Percentiles rank a stretch among this genome's conserved stretches.
phyloP scores from a whole-genome alignment of 1,140 invertebrate species.

The Cephus cinctus region DNA sequence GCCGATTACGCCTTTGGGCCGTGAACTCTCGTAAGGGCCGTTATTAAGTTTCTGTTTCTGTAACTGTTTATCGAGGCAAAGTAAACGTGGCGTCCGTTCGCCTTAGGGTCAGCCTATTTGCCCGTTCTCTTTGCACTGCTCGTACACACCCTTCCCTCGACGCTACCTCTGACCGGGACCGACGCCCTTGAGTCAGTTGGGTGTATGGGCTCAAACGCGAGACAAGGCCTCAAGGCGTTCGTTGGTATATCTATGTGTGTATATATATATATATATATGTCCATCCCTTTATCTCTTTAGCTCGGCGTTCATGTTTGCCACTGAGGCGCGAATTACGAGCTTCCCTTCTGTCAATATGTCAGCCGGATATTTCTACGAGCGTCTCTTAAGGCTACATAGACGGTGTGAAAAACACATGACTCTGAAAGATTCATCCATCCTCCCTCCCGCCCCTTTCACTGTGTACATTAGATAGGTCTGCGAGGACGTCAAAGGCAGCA shows the following conservation, averaged over 20 bases:
- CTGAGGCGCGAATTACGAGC: constrained; percentile 45
- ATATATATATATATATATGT: too few relatives aligned
- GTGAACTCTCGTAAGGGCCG: constrained; percentile 8
- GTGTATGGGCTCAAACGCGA: too few relatives aligned
- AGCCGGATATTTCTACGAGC: constrained; percentile 33
- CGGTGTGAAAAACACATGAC: too few relatives aligned
- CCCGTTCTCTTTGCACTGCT: constrained; percentile 27
- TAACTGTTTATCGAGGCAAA: constrained; percentile 23
- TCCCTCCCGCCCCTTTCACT: too few relatives aligned
- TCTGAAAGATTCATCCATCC: too few relatives aligned
- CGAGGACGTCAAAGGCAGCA: too few relatives aligned
- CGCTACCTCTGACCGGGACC: not conserved
- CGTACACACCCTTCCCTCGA: constrained; percentile 9
- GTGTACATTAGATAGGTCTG: too few relatives aligned
- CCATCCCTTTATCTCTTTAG: too few relatives aligned
- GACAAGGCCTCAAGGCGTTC: too few relatives aligned
- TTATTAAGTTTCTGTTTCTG: constrained; percentile 16
- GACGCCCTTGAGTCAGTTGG: not conserved
- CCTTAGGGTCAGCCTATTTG: constrained; percentile 24
- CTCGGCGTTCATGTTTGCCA: too few relatives aligned
- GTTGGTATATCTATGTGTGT: too few relatives aligned
- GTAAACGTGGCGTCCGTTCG: constrained; percentile 17
- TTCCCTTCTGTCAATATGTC: constrained; percentile 45
- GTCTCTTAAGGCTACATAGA: too few relatives aligned
- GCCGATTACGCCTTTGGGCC: constrained; percentile 10